Conservation (phyloP, 2,888 invertebrate species). For the Sinodicranocentrus sp. region DNA sequence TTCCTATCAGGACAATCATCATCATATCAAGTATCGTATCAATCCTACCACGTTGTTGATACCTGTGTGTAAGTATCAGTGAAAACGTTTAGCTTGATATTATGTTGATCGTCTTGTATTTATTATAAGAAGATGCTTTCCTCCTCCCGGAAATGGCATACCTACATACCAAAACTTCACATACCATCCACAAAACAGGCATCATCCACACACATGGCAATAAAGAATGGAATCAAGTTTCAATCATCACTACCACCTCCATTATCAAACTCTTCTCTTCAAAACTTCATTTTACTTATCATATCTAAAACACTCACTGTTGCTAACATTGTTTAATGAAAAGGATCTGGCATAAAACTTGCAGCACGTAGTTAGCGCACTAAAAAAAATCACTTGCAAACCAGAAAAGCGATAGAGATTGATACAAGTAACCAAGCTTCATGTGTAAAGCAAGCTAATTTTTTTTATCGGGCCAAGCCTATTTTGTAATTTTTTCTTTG, state of each 20-base stretch:
- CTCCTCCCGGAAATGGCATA: conserved; percentile 64
- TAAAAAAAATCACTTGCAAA: neutral
- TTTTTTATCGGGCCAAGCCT: conserved; percentile 47
- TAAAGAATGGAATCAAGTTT: conserved; percentile 58
- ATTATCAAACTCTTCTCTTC: conserved; percentile 40
- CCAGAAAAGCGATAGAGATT: neutral
- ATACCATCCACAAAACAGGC: conserved; percentile 14
- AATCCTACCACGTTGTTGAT: too few species aligned
- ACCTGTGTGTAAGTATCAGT: conserved; percentile 31
- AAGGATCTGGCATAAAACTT: neutral
- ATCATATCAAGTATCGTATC: conserved; percentile 1
- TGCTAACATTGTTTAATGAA: neutral
- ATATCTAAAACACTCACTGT: conserved; percentile 21
- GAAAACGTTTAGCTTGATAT: conserved; percentile 13
- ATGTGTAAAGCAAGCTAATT: conserved; percentile 34
- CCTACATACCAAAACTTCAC: conserved; percentile 39
- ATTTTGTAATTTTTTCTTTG: conserved; percentile 45
- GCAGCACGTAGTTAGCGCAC: neutral
- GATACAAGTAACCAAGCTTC: conserved; percentile 21
- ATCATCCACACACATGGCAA: conserved; percentile 31
- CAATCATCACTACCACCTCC: conserved; percentile 39
- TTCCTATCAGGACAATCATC: conserved; percentile 42
- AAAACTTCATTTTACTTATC: conserved; percentile 20
- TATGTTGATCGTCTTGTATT: conserved; percentile 14
- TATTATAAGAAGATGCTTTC: conserved; percentile 31